Evolutionary conservation across 2,888 invertebrate genomes (phyloP).

Genomic region (Agrypnus murinus): DNA sequence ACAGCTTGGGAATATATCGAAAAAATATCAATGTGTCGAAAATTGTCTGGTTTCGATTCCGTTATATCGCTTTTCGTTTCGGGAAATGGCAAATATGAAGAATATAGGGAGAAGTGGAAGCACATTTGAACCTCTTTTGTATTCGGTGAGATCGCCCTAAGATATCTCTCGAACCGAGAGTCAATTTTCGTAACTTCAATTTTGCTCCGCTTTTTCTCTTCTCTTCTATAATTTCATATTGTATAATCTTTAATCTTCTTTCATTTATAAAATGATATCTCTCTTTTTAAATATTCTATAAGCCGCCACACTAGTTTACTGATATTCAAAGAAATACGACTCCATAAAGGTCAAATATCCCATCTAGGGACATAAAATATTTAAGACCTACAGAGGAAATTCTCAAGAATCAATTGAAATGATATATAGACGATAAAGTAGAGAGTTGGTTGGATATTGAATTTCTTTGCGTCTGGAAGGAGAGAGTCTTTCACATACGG

Average conservation of each 20-base stretch:
- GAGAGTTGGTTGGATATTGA: constrained; percentile 52
- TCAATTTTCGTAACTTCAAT: background rate
- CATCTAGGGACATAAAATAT: constrained; percentile 54
- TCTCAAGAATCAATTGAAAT: constrained; percentile 56
- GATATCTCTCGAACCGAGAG: background rate
- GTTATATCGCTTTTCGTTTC: constrained; percentile 11
- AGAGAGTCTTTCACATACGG: constrained; percentile 43
- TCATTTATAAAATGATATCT: background rate
- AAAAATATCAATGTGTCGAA: constrained; percentile 17
- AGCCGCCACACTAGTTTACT: background rate
- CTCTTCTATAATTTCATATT: too few relatives aligned
- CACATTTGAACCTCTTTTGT: constrained; percentile 18
- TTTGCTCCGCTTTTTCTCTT: background rate
- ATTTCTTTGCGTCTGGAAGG: constrained; percentile 44
- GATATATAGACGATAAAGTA: constrained; percentile 54
- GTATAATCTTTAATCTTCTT: background rate
- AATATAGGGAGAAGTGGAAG: constrained; percentile 13
- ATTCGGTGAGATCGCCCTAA: background rate
- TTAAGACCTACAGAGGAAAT: constrained; percentile 53
- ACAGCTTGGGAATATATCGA: background rate
- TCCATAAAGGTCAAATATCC: constrained; percentile 54
- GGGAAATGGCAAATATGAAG: constrained; percentile 11
- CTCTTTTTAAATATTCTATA: constrained; percentile 21
- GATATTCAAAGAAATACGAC: constrained; percentile 38
- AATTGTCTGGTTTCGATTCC: constrained; percentile 6